Base-by-base conservation (phyloP, 2,797 vertebrate species). In the Phyllotis vaccarum region DNA sequence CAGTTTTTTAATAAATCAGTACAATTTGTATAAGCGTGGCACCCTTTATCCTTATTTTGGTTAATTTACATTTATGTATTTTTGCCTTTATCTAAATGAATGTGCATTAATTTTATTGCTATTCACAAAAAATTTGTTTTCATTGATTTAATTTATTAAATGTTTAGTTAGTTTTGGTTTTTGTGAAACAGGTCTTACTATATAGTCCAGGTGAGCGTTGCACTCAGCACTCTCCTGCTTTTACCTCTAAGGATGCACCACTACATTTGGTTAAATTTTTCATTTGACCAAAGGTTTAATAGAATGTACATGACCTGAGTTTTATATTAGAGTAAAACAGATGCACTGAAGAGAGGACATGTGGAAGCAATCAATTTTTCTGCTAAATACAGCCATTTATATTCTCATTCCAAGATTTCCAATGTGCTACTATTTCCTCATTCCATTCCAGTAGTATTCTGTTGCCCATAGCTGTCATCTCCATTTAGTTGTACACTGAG, bases 91-190 rank as follows among this genome's bases (percentile, higher is more conserved):
- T 87, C 37, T 37, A n/a, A 52, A 14, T 88, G 24, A 68, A 64
- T 9, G 2, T 43, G 4, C 54, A 81, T 68, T 95, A n/a, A 56
- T 87, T 91, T 82, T 76, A n/a, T 95, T 95, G 12, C n/a, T 64
- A 5, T 58, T 75, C 34, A 70, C 66, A 70, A 78, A 78, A 40
- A 83, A n/a, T 68, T 68, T 56, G 58, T 22, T 82, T 66, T 68
- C 13, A 87, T 31, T 87, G 66, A 24, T 52, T 68, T 68, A 46
- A 68, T 56, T 91, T 68, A 68, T 68, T 43, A 43, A 86, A 37
- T 54, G 43, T 54, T 86, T 70, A 24, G 34, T 85, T 85, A 66
- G 49, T 31, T 54, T 70, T 70, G 68, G 34, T 14, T 52, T 85
- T 81, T 70, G 66, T 86, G 64, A 86, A 52, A 54, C 46, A 37